Evolutionary conservation across 92 coral and sea anemone species (phyloP).

Genomic region (Actinernus sp.): DNA sequence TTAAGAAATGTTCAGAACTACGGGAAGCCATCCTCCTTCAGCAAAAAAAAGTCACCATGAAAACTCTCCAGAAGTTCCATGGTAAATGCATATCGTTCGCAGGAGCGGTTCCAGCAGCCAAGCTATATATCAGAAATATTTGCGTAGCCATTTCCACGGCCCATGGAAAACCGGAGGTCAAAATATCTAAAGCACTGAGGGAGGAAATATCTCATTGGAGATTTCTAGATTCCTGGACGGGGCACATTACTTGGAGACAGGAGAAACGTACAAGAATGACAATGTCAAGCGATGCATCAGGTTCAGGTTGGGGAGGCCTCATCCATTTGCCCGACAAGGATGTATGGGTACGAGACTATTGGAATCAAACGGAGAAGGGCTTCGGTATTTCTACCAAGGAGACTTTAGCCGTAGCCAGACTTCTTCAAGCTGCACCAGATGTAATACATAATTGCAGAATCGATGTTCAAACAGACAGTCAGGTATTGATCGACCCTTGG

Average conservation of each 20-base stretch:
- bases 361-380: slow-evolving; percentile 2
- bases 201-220: slow-evolving; percentile 2
- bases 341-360: background rate
- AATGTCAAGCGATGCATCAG: slow-evolving; percentile 7
- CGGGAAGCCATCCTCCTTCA: slow-evolving; percentile 5
- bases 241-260: background rate
- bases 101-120: slow-evolving; percentile 13
- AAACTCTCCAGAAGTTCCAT: background rate
- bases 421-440: slow-evolving; percentile 13
- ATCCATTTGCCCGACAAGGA: background rate
- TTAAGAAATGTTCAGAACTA: slow-evolving; percentile 7
- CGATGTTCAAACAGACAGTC: slow-evolving; percentile 15
- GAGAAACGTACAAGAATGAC: slow-evolving; percentile 2
- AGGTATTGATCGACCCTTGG: slow-evolving; percentile 9
- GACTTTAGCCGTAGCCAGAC: slow-evolving; percentile 18
- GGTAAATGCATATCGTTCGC: slow-evolving; percentile 4
- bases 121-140: slow-evolving; percentile 5
- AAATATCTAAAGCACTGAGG: background rate
- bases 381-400: slow-evolving; percentile 23
- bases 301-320: slow-evolving; percentile 8
- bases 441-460: slow-evolving; percentile 13
- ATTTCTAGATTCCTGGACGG: slow-evolving; percentile 11
- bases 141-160: background rate
- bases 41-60: background rate
- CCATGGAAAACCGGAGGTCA: background rate